These are phyloP conservation scores for Zaprionus lachaisei DNA, from an alignment of 1,140 invertebrate genomes.

Conservation along the genomic window DNA sequence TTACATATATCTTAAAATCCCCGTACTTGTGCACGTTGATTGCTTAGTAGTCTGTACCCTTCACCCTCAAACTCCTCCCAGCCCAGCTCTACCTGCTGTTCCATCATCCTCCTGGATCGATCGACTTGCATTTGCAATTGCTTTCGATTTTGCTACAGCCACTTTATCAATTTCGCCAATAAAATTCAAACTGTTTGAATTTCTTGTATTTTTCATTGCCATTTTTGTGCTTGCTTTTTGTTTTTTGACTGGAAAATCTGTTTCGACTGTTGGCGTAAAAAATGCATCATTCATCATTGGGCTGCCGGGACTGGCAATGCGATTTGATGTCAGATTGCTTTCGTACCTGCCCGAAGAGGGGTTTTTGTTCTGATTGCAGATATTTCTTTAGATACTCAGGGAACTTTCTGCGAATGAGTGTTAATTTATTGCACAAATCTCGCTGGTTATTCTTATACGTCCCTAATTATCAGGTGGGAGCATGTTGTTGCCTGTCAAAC, in stretches of 20 bases:
- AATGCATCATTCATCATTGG: slow-evolving; percentile 47
- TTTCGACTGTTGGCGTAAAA: slow-evolving; percentile 28
- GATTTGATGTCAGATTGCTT: slow-evolving; percentile 23
- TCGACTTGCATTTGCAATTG: slow-evolving; percentile 47
- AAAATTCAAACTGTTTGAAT: slow-evolving; percentile 52
- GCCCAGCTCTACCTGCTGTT: neutral
- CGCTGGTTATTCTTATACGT: neutral
- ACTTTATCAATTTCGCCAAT: slow-evolving; percentile 62
- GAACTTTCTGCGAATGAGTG: neutral
- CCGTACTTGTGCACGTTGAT: slow-evolving; percentile 44
- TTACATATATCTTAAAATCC: slow-evolving; percentile 48
- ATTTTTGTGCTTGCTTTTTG: slow-evolving; percentile 16
- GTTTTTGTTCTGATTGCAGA: neutral
- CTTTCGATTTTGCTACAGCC: slow-evolving; percentile 48
- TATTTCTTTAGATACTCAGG: neutral
- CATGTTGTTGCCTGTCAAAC: slow-evolving; percentile 53
- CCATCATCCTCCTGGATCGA: slow-evolving; percentile 11
- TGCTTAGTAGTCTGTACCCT: slow-evolving; percentile 11
- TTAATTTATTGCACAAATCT: slow-evolving; percentile 5
- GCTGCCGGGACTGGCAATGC: neutral
- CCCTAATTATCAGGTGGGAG: slow-evolving; percentile 43
- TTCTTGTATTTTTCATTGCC: slow-evolving; percentile 15
- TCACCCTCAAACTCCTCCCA: no score
- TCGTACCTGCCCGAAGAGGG: neutral
- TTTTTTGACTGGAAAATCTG: neutral